A percentile compares a stretch with the other conserved stretches of the same genome.
These are phyloP conservation scores for Loriculus beryllinus DNA, from an alignment of 2,797 vertebrate genomes.

Conservation along the genomic window DNA sequence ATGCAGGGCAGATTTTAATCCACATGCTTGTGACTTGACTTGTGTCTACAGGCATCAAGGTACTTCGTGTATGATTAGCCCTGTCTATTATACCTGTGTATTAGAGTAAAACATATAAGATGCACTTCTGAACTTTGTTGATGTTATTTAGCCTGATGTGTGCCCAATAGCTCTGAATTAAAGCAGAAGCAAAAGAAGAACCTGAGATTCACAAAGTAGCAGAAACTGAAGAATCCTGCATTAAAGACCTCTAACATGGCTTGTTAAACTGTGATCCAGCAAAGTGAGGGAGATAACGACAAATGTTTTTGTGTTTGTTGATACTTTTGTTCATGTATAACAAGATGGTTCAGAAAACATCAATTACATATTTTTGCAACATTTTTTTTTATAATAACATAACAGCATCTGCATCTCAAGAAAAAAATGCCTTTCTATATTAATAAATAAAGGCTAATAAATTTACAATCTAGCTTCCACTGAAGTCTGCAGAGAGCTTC, in stretches of 20 bases:
- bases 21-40: neutral
- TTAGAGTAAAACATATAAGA: neutral
- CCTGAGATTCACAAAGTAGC: neutral
- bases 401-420: neutral
- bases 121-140: neutral
- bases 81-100: neutral
- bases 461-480: neutral
- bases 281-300: neutral
- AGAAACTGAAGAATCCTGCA: slow-evolving; percentile 5
- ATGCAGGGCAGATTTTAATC: neutral
- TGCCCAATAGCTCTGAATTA: neutral
- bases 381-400: slow-evolving; percentile 12
- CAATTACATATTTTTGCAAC: neutral
- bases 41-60: neutral
- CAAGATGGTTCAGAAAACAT: slow-evolving; percentile 6
- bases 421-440: neutral
- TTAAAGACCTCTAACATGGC: slow-evolving; percentile 6
- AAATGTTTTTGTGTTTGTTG: neutral
- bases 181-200: slow-evolving; percentile 23
- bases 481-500: slow-evolving; percentile 1
- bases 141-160: neutral
- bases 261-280: slow-evolving; percentile 19
- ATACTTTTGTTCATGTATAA: neutral
- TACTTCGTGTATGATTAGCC: neutral
- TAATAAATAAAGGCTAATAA: slow-evolving; percentile 40